Evolutionary conservation across 1,140 invertebrate genomes (phyloP), one percentile per base, ranked within the genome.

Genomic region (Bradysia coprophila): DNA sequence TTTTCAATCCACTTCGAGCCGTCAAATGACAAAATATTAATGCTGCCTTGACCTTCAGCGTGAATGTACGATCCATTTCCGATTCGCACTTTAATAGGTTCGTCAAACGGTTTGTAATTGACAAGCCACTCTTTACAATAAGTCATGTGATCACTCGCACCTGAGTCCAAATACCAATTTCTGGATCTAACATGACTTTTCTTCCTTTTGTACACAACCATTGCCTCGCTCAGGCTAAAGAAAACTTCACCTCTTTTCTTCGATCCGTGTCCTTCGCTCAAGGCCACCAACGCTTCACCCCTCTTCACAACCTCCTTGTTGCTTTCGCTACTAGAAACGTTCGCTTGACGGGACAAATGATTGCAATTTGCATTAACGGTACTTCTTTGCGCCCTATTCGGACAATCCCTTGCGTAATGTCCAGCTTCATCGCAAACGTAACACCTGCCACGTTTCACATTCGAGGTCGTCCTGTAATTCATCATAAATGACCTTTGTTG

Each of bases 381-480:
- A 16, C 21, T 11, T 38, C 21, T n/a, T 8, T 3, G n/a, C n/a
- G n/a, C 21, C 18, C 1, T 18, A 19, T 38, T 23, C 21, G 34
- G 39, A 34, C 45, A 45, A 6, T 48, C 39, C 32, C 43, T 45
- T 1, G 18, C 31, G 32, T 40, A 46, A 13, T 47, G 46, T 23
- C 43, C 47, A 1, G 16, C 9, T 21, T 44, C 23, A 3, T 45
- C 42, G 31, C 49, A 51, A 6, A 45, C 23, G 36, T 39, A 41
- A 32, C 49, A 50, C 15, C 42, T 49, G 6, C 43, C 47, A 34
- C 18, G 16, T 23, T 43, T 45, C 16, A 13, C 33, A 10, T 6
- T 21, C 13, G n/a, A 13, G 13, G 15, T n/a, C 28, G 28, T 9
- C 8, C n/a, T n/a, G 28, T 31, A n/a, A 9, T 31, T 31, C n/a